Conservation (phyloP, 1,140 invertebrate species). For the Nasonia giraulti region DNA sequence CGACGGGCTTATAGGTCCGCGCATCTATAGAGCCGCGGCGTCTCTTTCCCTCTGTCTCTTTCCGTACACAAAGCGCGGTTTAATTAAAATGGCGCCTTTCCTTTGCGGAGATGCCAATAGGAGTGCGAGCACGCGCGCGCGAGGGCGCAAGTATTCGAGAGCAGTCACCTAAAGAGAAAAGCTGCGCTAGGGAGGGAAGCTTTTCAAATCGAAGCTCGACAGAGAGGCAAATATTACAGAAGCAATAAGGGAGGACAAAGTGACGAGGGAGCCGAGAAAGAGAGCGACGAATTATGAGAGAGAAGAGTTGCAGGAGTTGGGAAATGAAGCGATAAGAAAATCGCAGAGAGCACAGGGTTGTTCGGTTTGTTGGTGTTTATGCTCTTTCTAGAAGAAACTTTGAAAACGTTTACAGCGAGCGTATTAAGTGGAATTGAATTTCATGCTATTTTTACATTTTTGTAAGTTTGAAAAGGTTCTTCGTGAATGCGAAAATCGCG, state of each 20-base stretch:
- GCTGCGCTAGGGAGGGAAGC: background rate
- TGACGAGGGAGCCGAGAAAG: background rate
- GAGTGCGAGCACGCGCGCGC: background rate
- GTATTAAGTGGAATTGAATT: no score
- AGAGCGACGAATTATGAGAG: background rate
- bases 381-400: background rate
- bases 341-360: background rate
- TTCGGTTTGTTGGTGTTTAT: background rate
- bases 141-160: constrained; percentile 37
- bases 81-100: constrained; percentile 54
- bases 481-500: no score
- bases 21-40: background rate
- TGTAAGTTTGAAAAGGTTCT: no score
- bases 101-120: constrained; percentile 38
- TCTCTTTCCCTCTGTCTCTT: constrained; percentile 25
- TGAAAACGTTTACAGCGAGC: no score
- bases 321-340: constrained; percentile 17
- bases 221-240: constrained; percentile 32
- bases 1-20: background rate
- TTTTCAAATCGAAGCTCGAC: constrained; percentile 28
- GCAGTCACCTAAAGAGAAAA: constrained; percentile 33
- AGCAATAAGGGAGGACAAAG: constrained; percentile 18
- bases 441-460: no score
- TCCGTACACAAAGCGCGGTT: constrained; percentile 50
- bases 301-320: background rate